Percentiles rank a stretch among this genome's conserved stretches.
These are phyloP conservation scores for Andrena cerasifolii DNA, from an alignment of 1,140 invertebrate species.

Conservation along the genomic window DNA sequence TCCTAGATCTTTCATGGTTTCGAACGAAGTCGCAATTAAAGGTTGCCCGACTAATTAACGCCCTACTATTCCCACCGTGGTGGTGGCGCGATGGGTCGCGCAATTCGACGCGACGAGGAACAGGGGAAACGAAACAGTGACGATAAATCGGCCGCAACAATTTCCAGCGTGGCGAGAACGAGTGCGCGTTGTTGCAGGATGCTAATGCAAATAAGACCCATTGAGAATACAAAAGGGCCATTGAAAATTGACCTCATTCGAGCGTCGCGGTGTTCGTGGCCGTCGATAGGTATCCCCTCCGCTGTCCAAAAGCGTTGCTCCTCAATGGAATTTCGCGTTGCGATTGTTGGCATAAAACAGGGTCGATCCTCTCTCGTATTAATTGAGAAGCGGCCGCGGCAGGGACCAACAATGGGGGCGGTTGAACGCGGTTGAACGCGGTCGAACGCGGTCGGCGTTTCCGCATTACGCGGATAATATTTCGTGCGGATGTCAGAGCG, in stretches of 20 bases:
- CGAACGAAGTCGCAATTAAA: conserved; percentile 39
- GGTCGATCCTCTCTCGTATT: conserved; percentile 7
- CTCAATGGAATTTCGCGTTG: conserved; percentile 29
- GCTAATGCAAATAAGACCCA: conserved; percentile 33
- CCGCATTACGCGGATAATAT: conserved; percentile 38
- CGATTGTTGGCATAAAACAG: neutral
- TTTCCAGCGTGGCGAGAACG: neutral
- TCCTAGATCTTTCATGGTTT: neutral
- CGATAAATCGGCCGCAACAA: conserved; percentile 17
- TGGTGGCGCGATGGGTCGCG: conserved; percentile 5
- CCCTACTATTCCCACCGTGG: neutral
- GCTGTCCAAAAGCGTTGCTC: neutral
- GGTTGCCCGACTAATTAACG: conserved; percentile 41
- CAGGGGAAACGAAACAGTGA: neutral
- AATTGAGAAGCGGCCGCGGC: conserved; percentile 27
- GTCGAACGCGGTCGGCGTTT: neutral
- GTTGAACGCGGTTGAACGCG: neutral
- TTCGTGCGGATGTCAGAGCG: conserved; percentile 15
- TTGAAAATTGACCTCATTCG: conserved; percentile 22
- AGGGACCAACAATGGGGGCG: neutral
- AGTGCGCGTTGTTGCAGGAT: neutral
- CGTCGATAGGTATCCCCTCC: neutral
- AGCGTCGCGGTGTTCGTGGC: neutral
- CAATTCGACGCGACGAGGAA: neutral
- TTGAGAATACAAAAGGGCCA: neutral